Evolutionary conservation across 2,113 vertebrate genomes (phyloP).

Genomic region (Syngnathus scovelli): DNA sequence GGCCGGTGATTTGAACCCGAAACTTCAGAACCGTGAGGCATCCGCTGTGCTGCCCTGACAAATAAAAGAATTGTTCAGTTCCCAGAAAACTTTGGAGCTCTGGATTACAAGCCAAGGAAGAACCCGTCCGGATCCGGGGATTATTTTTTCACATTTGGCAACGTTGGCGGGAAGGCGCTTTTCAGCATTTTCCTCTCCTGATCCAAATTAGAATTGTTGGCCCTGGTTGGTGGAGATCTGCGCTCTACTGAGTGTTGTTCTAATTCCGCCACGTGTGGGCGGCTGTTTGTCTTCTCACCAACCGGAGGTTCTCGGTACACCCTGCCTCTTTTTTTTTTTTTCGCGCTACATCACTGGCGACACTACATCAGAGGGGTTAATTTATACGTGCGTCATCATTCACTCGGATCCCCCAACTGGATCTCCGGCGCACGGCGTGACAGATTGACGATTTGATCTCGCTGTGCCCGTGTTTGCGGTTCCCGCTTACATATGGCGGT

Average conservation of each 20-base stretch:
- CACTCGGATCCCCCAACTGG: constrained; percentile 38
- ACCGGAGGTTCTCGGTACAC: constrained; percentile 8
- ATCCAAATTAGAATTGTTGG: constrained; percentile 4
- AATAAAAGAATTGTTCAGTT: background rate
- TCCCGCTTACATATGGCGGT: constrained; percentile 46
- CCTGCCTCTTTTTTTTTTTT: constrained; percentile 1
- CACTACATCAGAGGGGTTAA: constrained; percentile 29
- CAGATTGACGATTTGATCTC: constrained; percentile 57
- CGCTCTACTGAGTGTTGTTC: background rate
- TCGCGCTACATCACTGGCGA: constrained; percentile 10
- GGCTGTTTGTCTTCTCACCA: constrained; percentile 7
- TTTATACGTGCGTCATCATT: constrained; percentile 52
- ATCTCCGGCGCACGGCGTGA: constrained; percentile 39
- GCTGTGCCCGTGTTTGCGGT: constrained; percentile 56
- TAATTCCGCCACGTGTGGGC: constrained; percentile 10
- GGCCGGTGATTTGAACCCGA: background rate
- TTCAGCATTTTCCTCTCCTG: constrained; percentile 1
- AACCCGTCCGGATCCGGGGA: background rate
- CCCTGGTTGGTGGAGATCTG: background rate
- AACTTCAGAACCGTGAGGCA: background rate
- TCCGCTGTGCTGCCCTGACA: background rate
- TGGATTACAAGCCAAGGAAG: background rate
- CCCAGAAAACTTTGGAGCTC: background rate
- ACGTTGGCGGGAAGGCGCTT: background rate
- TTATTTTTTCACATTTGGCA: constrained; percentile 1